phyloP scores from a whole-genome alignment of 2,888 invertebrate species.

The Polydrusus pterygomalis region DNA sequence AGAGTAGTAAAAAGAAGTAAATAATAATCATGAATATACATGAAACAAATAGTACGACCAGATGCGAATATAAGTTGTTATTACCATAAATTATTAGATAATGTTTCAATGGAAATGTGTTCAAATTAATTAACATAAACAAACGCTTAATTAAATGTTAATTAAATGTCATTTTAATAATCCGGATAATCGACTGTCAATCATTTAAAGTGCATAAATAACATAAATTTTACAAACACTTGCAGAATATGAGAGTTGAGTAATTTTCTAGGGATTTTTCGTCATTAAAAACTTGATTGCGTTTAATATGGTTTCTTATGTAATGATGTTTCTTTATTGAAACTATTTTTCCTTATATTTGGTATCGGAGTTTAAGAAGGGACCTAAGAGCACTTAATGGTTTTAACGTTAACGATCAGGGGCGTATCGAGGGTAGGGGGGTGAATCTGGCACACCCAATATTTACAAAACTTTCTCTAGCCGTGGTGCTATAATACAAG shows the following conservation, averaged over 20 bases:
- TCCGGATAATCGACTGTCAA: conserved; percentile 46
- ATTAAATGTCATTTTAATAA: conserved; percentile 52
- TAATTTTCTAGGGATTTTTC: conserved; percentile 21
- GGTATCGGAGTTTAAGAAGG: too few species aligned
- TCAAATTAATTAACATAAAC: conserved; percentile 52
- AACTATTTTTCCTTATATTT: too few species aligned
- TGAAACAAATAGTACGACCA: conserved; percentile 33
- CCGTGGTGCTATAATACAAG: too few species aligned
- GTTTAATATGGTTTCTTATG: conserved; percentile 7
- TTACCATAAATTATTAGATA: conserved; percentile 47
- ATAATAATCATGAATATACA: conserved; percentile 41
- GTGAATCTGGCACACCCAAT: too few species aligned
- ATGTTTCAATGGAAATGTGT: conserved; percentile 37
- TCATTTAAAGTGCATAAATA: conserved; percentile 38
- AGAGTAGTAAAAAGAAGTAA: conserved; percentile 20
- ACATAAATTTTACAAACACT: conserved; percentile 32
- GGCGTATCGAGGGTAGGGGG: too few species aligned
- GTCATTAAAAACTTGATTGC: conserved; percentile 16
- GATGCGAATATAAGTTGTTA: conserved; percentile 31
- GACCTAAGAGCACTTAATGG: too few species aligned
- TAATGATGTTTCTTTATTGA: background rate
- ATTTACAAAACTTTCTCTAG: too few species aligned
- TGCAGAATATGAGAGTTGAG: conserved; percentile 11
- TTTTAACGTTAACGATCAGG: too few species aligned
- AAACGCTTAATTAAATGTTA: conserved; percentile 48